Evolutionary conservation across 2,888 invertebrate genomes (phyloP).

Genomic region (Andrena marginata): DNA sequence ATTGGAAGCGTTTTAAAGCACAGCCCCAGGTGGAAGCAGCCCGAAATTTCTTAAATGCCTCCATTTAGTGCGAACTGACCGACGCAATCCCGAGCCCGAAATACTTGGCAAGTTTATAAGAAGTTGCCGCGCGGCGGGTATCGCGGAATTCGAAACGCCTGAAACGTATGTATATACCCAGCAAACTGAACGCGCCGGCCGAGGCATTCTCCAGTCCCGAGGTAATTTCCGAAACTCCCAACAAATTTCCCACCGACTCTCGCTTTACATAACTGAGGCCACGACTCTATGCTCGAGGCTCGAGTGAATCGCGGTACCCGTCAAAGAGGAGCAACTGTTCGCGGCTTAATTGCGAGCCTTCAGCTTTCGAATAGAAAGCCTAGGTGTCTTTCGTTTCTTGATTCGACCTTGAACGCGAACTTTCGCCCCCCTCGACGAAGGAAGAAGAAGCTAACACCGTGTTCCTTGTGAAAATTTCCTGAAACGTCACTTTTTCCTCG

Average conservation of each 20-base stretch:
- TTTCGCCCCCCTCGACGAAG: no score
- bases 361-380: slow-evolving; percentile 64
- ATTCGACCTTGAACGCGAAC: no score
- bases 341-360: slow-evolving; percentile 30
- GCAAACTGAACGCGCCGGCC: background rate
- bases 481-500: no score
- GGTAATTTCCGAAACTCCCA: slow-evolving; percentile 51
- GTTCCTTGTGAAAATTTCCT: no score
- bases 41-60: slow-evolving; percentile 22
- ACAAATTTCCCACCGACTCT: slow-evolving; percentile 44
- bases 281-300: slow-evolving; percentile 8
- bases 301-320: slow-evolving; percentile 32
- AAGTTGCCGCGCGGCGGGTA: slow-evolving; percentile 38
- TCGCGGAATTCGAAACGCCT: slow-evolving; percentile 47
- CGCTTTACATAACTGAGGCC: slow-evolving; percentile 46
- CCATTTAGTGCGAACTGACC: slow-evolving; percentile 9
- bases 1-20: background rate
- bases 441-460: no score
- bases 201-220: slow-evolving; percentile 36
- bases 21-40: no score
- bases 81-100: slow-evolving; percentile 15
- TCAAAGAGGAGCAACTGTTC: slow-evolving; percentile 64
- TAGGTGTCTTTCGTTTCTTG: slow-evolving; percentile 4
- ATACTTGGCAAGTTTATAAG: slow-evolving; percentile 47
- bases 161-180: slow-evolving; percentile 28